A percentile compares a stretch with the other conserved stretches of the same genome.
Evolutionary conservation across 2,888 invertebrate species (phyloP).

Genomic region (Dendrolimus pini): DNA sequence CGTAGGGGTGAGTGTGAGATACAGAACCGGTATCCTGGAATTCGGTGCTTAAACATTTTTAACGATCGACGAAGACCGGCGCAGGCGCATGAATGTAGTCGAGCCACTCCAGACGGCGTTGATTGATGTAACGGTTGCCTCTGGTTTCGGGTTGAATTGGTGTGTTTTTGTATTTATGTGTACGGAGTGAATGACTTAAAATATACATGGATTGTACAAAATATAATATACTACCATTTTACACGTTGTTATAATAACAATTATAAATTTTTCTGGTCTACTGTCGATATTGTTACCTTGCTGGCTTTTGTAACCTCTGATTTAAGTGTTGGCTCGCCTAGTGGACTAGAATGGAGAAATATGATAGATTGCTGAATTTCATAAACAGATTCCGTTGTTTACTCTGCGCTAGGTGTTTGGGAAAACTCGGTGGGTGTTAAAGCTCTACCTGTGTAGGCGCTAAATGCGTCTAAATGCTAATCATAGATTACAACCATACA

Average conservation of each 20-base stretch:
- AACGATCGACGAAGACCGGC: not conserved
- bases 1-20: conserved; percentile 19
- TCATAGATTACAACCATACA: too few relatives aligned
- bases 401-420: too few relatives aligned
- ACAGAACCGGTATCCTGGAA: conserved; percentile 35
- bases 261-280: too few relatives aligned
- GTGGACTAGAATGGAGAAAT: too few relatives aligned
- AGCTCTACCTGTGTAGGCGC: too few relatives aligned
- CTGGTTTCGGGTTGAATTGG: not conserved
- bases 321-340: too few relatives aligned
- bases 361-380: too few relatives aligned
- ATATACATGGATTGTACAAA: not conserved
- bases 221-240: not conserved
- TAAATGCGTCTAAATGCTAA: too few relatives aligned
- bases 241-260: not conserved
- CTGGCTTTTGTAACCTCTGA: too few relatives aligned
- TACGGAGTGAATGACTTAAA: not conserved
- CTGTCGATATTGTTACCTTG: too few relatives aligned
- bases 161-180: not conserved
- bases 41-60: conserved; percentile 20
- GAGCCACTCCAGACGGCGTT: not conserved
- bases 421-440: too few relatives aligned
- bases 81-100: conserved; percentile 8
- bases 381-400: too few relatives aligned
- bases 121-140: not conserved